Conservation (phyloP, 2,888 invertebrate species). For the Megalurothrips usitatus region DNA sequence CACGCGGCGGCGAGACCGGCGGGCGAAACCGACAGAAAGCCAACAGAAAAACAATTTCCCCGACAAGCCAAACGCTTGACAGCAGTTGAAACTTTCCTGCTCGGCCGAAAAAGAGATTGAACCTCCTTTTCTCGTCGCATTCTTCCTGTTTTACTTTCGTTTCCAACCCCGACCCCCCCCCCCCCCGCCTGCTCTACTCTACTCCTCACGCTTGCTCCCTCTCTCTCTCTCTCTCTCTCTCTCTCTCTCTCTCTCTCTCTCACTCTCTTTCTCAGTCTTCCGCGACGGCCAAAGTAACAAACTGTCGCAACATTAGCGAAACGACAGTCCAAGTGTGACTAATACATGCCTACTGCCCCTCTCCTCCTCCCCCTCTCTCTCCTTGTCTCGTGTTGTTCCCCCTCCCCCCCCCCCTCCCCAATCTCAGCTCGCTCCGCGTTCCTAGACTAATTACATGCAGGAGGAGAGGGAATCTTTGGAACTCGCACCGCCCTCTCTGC, state of each 20-base stretch:
- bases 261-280: too few species aligned
- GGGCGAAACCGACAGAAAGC: too few species aligned
- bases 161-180: background rate
- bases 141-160: background rate
- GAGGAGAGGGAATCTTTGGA: conserved; percentile 3
- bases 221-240: background rate
- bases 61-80: too few species aligned
- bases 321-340: too few species aligned
- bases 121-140: background rate
- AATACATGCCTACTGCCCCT: background rate
- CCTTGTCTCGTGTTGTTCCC: background rate
- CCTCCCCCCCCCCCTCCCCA: background rate
- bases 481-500: background rate
- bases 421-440: background rate
- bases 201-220: background rate
- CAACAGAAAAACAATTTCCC: too few species aligned
- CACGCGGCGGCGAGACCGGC: too few species aligned
- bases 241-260: background rate
- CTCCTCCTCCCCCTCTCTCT: background rate
- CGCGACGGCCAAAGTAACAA: too few species aligned
- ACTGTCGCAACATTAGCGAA: too few species aligned
- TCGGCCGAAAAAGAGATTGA: background rate
- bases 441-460: background rate
- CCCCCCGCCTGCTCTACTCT: background rate
- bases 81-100: too few species aligned